A percentile compares a stretch with the other conserved stretches of the same genome.
phyloP scores from a whole-genome alignment of 2,113 vertebrate genomes.

The Siniperca chuatsi region DNA sequence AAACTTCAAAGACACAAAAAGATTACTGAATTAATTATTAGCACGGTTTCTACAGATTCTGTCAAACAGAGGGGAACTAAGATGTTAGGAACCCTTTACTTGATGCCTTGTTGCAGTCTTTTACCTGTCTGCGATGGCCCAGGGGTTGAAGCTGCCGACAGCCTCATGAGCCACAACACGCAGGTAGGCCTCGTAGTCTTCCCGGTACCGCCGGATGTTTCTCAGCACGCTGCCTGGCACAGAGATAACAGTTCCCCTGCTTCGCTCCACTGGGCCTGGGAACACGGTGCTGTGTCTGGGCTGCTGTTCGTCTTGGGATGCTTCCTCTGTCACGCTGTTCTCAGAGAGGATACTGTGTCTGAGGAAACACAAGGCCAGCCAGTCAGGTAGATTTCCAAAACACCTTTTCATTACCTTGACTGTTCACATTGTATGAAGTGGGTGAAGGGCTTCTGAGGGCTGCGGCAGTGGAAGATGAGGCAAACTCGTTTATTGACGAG shows the following conservation, averaged over 20 bases:
- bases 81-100: not conserved
- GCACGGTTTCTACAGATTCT: not conserved
- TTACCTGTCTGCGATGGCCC: constrained; percentile 92
- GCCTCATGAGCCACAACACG: constrained; percentile 85
- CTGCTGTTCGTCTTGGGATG: constrained; percentile 49
- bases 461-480: constrained; percentile 2
- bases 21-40: not conserved
- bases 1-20: not conserved
- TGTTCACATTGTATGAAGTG: constrained; percentile 14
- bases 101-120: not conserved
- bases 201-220: constrained; percentile 86
- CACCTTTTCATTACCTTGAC: constrained; percentile 39
- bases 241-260: constrained; percentile 63
- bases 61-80: not conserved
- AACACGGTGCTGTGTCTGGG: constrained; percentile 31
- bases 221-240: constrained; percentile 83
- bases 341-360: constrained; percentile 74
- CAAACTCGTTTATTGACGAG: constrained; percentile 15
- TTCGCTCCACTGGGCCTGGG: constrained; percentile 37
- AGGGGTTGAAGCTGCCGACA: constrained; percentile 89
- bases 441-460: constrained; percentile 8
- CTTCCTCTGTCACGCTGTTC: constrained; percentile 79
- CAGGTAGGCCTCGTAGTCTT: constrained; percentile 86
- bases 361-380: constrained; percentile 36
- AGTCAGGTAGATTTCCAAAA: not conserved